Evolutionary conservation across 1,140 invertebrate species (phyloP), one percentile per base, ranked within the genome.

Genomic region (Eumeta japonica): DNA sequence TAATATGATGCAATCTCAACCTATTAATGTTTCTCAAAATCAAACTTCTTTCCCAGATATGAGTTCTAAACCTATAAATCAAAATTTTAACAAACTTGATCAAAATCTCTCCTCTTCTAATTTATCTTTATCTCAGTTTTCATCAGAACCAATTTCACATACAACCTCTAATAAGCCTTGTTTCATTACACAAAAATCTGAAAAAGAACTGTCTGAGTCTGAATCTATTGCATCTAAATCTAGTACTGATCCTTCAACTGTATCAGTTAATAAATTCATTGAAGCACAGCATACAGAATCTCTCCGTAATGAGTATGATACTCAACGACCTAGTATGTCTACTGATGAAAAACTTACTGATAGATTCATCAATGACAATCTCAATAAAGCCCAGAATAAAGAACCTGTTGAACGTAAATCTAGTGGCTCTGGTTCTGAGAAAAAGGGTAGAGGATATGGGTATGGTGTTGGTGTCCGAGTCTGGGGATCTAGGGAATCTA

Each of bases 371-470:
- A 58, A 55, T 47, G 67, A 72, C 36, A 57, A 58, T 35, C 35
- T 56, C 12, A 62, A 61, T 44, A 70, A 67, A 55, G 57, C 60
- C 37, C 48, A 56, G 7, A 31, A 41, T 14, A 76, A 77, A 45
- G 75, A 77, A 37, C 61, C 68, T 3, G 42, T 70, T 30, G 75
- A 77, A 58, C 46, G 75, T 39, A 77, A 76, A 45, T 72, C 73
- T 13, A 76, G 75, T 51, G 72, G 74, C 12, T 75, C 72, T 32
- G 73, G 73, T 35, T 77, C 74, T 40, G 74, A 76, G 55, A 75
- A 75, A 43, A 78, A 74, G 49, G 50, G 59, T n/a, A 55, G 70
- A 47, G 62, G 62, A 9, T 76, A 61, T 42, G 62, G 58, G 10
- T 67, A 58, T 45, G 67, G 64, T 37, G 65, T 74, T 3, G 73